A percentile compares a stretch with the other conserved stretches of the same genome.
phyloP scores from a whole-genome alignment of 2,888 invertebrate genomes.

The Meteorus cinctellus region DNA sequence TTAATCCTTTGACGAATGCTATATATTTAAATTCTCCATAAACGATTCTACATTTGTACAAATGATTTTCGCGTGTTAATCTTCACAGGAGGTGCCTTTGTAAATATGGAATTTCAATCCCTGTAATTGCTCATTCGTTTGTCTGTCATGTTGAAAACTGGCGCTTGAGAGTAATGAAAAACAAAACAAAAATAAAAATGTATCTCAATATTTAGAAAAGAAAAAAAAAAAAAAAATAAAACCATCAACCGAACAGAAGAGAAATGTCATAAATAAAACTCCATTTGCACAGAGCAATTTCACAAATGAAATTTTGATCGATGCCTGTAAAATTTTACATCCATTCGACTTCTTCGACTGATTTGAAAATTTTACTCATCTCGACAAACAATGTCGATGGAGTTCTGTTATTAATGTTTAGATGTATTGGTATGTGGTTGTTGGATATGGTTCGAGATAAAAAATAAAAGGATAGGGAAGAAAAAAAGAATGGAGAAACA shows the following conservation, averaged over 20 bases:
- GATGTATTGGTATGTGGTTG: background rate
- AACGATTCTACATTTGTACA: background rate
- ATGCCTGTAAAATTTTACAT: conserved; percentile 17
- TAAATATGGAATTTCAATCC: conserved; percentile 24
- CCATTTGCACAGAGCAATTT: background rate
- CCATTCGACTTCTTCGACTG: conserved; percentile 7
- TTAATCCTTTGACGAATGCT: conserved; percentile 39
- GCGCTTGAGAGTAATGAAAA: background rate
- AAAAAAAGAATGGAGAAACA: background rate
- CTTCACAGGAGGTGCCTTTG: conserved; percentile 6
- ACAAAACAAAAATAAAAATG: background rate
- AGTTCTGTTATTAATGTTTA: background rate
- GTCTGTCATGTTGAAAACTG: background rate
- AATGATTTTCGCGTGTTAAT: background rate
- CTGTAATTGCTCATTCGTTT: conserved; percentile 1
- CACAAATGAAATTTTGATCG: conserved; percentile 3
- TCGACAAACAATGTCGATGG: background rate
- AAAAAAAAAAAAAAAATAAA: background rate
- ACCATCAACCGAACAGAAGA: background rate
- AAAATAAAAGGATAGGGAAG: background rate
- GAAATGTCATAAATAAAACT: background rate
- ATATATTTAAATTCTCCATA: background rate
- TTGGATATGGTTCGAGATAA: background rate
- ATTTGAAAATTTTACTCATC: conserved; percentile 23
- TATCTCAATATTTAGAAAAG: background rate